Base-by-base conservation (phyloP, 2,888 invertebrate genomes). In the Phorcus lineatus region DNA sequence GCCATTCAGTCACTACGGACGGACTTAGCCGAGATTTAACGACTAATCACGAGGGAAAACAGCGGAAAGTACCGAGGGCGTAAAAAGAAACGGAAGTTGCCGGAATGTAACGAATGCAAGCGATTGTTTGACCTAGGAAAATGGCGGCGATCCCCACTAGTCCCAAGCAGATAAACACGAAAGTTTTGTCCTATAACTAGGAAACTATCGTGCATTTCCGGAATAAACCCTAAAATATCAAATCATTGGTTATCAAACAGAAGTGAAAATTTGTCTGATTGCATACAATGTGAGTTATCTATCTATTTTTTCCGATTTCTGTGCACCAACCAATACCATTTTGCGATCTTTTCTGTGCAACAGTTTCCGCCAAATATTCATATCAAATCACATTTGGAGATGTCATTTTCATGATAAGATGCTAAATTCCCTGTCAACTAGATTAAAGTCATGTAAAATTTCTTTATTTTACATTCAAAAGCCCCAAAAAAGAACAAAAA, bases 1-100 rank as follows among this genome's bases (percentile, higher is more conserved):
- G 89, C 90, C 85, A 83, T 74, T 76, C 76, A 81, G 89, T 90
- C 86, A 87, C 89, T 83, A 90, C 82, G 90, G 85, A 83, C 85
- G 87, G 80, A 83, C 81, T 55, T 76, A 57, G 57, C 70, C 85
- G 88, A 80, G 79, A 76, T 78, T 77, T 19, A 40, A 47, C 82
- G 88, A 81, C 83, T 66, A 77, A 13, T 31, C 19, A 54, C 83
- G 81, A 77, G 67, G 17, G 70, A 66, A 75, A 82, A 67, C 67
- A 78, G 66, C 81, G 78, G 77, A 66, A 75, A 70, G 55, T 80
- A 22, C 82, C 82, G 82, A 81, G n/a, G 2, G 55, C 78, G 55
- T 74, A 79, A 81, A 83, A 84, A 80, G 70, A 40, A 70, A 31
- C 70, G 70, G 70, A 70, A 36, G 82, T 84, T 80, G 83, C 84